These are phyloP conservation scores for Bradypodion pumilum DNA, from an alignment of 2,797 vertebrate genomes.

Conservation along the genomic window DNA sequence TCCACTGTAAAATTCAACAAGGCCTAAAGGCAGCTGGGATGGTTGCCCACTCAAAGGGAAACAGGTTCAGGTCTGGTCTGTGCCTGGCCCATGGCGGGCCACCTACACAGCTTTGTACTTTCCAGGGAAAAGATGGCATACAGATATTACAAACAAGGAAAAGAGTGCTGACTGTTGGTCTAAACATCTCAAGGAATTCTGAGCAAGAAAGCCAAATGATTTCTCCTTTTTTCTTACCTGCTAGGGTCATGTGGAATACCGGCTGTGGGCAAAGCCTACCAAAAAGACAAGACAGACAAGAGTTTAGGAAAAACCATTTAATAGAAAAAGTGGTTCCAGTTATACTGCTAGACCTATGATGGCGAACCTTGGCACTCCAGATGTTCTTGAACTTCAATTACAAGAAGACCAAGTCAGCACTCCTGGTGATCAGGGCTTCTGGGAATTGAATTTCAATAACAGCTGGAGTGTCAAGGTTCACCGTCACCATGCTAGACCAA, in stretches of 20 bases:
- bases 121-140: neutral
- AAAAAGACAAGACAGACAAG: constrained; percentile 36
- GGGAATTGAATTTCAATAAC: too few species aligned
- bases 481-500: too few species aligned
- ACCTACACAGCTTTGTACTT: neutral
- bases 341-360: neutral
- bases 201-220: fast-evolving
- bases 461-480: too few species aligned
- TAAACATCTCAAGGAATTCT: neutral
- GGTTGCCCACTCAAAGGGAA: neutral
- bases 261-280: constrained; percentile 79
- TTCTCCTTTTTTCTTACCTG: constrained; percentile 67
- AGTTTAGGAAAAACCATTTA: neutral
- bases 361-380: too few species aligned
- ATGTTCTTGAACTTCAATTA: too few species aligned
- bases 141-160: neutral
- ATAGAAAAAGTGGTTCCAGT: neutral
- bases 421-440: too few species aligned
- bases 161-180: fast-evolving
- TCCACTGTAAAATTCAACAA: neutral
- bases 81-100: neutral
- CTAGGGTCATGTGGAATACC: constrained; percentile 78
- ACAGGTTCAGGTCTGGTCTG: neutral
- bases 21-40: neutral
- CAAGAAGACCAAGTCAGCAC: too few species aligned